Evolutionary conservation across 2,113 vertebrate genomes (phyloP).

Genomic region (Varanus komodoensis): DNA sequence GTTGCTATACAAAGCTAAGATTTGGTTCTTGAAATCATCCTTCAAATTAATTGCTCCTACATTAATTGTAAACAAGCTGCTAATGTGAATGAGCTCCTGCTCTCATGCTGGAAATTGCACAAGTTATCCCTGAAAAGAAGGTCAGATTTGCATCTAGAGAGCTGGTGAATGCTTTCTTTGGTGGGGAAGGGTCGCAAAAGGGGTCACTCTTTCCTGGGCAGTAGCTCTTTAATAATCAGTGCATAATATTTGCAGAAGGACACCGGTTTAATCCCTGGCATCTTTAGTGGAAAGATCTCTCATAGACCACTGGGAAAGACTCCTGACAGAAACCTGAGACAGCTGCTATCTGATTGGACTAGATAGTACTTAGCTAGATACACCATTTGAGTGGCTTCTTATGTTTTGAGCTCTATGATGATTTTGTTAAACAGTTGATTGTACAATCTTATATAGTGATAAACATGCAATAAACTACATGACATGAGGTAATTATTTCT

Average conservation of each 20-base stretch:
- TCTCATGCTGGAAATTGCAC: not conserved
- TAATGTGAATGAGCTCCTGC: not conserved
- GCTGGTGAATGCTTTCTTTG: not conserved
- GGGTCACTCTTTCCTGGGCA: not conserved
- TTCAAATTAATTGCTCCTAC: too few relatives aligned
- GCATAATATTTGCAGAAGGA: not conserved
- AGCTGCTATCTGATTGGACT: not conserved
- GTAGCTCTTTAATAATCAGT: not conserved
- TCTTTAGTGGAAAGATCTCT: not conserved
- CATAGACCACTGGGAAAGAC: not conserved
- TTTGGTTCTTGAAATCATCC: not conserved
- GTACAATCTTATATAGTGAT: not conserved
- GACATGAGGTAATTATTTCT: not conserved
- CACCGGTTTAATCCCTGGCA: not conserved
- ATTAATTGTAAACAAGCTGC: not conserved
- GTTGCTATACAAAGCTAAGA: not conserved
- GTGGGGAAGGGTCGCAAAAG: not conserved
- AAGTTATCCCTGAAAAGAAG: not conserved
- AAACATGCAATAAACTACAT: not conserved
- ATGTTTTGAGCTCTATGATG: not conserved
- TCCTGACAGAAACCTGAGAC: not conserved
- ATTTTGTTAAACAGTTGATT: not conserved
- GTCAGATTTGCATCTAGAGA: not conserved
- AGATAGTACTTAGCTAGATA: not conserved
- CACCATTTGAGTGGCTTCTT: not conserved